Base-by-base conservation (phyloP, 2,888 invertebrate genomes). In the Chirona hameri region DNA sequence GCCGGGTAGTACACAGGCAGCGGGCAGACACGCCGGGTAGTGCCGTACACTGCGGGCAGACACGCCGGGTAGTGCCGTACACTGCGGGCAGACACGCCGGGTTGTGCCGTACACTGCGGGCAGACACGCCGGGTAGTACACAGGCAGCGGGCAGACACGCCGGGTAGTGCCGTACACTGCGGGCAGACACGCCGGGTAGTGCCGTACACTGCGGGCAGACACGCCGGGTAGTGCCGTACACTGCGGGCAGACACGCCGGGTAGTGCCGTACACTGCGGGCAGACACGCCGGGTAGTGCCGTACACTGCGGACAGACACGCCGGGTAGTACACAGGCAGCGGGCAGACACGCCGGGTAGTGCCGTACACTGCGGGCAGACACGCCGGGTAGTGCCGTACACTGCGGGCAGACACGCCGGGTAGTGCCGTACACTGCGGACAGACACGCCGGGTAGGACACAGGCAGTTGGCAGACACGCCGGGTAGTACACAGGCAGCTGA, bases 181-280 rank as follows among this genome's bases (percentile, higher is more conserved):
- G 14, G 27, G 7, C 39, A 7, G 39, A 39, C 39, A 7, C 39
- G 2, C 39, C 39, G 39, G 7, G n/a, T n/a, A n/a, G 92, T 91
- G 0, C 95, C 96, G 88, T 94, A 95, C 0, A 96, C 94, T 92
- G 87, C 9, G 46, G 29, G 18, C 21, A 24, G 39, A 9, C 24
- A 79, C 27, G 18, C 29, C 81, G 18, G 60, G 52, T 52, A n/a
- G n/a, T n/a, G n/a, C 52, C 3, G 18, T 52, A 9, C 27, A 55
- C 81, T 55, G 12, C 39, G 14, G 27, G 7, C 39, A 7, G 39
- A 39, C 39, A 7, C 39, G 2, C 39, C 39, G 39, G 7, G n/a
- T n/a, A n/a, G 92, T 91, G 0, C 95, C 96, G 88, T 94, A 95
- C 0, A 96, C 94, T 92, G 87, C 9, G 46, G 29, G 18, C 21